Evolutionary conservation across 2,113 vertebrate genomes (phyloP), one percentile per base, ranked within the genome.

Genomic region (Aptenodytes patagonicus): DNA sequence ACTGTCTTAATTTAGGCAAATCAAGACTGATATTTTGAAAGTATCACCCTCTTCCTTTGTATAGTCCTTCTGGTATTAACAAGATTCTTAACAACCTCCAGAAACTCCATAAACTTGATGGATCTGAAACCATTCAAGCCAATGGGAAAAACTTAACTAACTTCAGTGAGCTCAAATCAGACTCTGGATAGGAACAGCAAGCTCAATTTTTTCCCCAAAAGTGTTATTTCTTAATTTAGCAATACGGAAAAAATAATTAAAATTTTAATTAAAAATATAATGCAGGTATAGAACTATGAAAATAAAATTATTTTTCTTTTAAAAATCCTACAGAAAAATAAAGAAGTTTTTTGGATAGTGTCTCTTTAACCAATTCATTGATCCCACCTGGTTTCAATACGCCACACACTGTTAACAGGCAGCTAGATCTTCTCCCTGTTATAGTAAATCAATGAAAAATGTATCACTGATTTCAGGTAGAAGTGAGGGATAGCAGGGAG

Each of bases 371-470:
- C 26, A 77, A 7, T 26, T 38, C 8, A 22, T 80, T 92, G 29
- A 62, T 13, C 7, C 54, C 11, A 18, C 9, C 10, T 47, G 34
- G 9, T 78, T 82, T 91, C 69, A 79, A 16, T 64, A 82, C 24
- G 22, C 22, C 61, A 47, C 21, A 60, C 6, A 78, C 66, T 44
- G 65, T 82, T 93, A 88, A 79, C 20, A 79, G 38, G n/a, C 26
- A 90, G 29, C n/a, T 85, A 79, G 61, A 90, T 87, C 51, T 89
- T 89, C 60, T 68, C 17, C 22, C 17, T 76, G 14, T 71, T 79
- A 76, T 9, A 79, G 78, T 24, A 92, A 93, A 87, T 96, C 88
- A 92, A 87, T 86, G 65, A 31, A 42, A 93, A 94, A 90, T 52
- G 29, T 85, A 38, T 64, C 75, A 93, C n/a, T 5, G 49, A 90